phyloP scores from a whole-genome alignment of 1,140 invertebrate genomes.

The Cherax destructor region DNA sequence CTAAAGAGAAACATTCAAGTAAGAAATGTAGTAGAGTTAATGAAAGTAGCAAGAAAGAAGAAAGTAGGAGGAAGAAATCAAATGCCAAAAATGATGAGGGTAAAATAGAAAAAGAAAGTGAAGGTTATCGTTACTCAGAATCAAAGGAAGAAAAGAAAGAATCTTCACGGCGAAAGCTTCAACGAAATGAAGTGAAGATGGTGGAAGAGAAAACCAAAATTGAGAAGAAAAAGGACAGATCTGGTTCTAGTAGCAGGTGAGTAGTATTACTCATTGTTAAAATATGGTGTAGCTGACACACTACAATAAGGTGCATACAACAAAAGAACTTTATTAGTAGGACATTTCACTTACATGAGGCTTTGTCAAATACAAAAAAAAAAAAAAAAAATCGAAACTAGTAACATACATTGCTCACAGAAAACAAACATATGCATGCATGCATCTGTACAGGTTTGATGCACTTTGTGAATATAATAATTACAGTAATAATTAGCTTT shows the following conservation, averaged over 20 bases:
- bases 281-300: no score
- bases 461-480: no score
- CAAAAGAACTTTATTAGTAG: no score
- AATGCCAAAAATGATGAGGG: background rate
- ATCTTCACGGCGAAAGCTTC: background rate
- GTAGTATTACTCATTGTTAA: background rate
- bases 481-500: no score
- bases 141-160: constrained; percentile 24
- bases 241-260: background rate
- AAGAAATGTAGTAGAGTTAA: background rate
- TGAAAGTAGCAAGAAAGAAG: background rate
- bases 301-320: no score
- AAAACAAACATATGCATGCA: no score
- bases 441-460: no score
- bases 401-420: no score
- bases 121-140: background rate
- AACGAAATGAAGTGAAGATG: constrained; percentile 9
- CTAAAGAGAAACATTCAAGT: background rate
- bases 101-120: background rate
- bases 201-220: background rate
- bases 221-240: constrained; percentile 7
- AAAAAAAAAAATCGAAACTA: no score
- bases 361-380: no score
- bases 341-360: no score
- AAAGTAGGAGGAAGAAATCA: background rate